Evolutionary conservation across 2,888 invertebrate genomes (phyloP).

Genomic region (Coleophora flavipennella): DNA sequence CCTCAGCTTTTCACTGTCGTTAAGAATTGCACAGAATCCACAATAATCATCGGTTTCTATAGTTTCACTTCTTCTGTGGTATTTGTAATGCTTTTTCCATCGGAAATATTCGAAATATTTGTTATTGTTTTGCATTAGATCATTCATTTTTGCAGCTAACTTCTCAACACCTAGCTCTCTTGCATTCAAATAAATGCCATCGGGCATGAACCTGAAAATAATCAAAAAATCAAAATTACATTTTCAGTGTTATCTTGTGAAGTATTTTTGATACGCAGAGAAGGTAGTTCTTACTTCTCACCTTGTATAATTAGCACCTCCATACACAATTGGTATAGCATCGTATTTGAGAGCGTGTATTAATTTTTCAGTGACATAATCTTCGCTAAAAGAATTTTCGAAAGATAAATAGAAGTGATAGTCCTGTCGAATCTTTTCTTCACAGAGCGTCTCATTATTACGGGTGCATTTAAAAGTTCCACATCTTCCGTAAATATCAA

Average conservation of each 20-base stretch:
- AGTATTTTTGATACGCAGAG: too few species aligned
- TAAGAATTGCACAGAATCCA: constrained; percentile 36
- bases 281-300: too few species aligned
- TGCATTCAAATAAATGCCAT: constrained; percentile 42
- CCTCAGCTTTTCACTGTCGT: constrained; percentile 25
- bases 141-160: constrained; percentile 33
- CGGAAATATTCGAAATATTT: constrained; percentile 36
- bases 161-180: constrained; percentile 25
- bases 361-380: constrained; percentile 43
- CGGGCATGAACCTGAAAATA: constrained; percentile 42
- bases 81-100: constrained; percentile 42
- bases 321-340: constrained; percentile 77
- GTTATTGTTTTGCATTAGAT: constrained; percentile 26
- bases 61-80: constrained; percentile 26
- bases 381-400: constrained; percentile 35
- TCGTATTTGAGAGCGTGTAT: constrained; percentile 56
- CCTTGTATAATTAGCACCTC: constrained; percentile 71
- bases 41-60: constrained; percentile 43
- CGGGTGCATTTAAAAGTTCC: constrained; percentile 24
- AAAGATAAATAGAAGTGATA: constrained; percentile 43
- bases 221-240: too few species aligned
- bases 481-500: constrained; percentile 36
- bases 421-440: constrained; percentile 22
- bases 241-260: too few species aligned
- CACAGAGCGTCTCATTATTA: constrained; percentile 17